Conservation (phyloP, 2,888 invertebrate genomes). For the Perithous albicinctus region DNA sequence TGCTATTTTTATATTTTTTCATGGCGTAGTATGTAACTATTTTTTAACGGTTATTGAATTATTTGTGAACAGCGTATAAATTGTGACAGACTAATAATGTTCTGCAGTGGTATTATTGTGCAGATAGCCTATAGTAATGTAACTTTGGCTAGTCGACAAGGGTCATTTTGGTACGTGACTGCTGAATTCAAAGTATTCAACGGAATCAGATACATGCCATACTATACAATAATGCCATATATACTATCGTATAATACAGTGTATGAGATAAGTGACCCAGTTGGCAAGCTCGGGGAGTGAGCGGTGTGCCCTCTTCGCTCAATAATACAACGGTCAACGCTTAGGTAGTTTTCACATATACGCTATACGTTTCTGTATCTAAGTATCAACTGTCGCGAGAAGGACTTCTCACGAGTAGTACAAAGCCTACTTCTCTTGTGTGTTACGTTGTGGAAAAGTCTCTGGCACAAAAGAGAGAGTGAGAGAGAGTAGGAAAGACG, state of each 20-base stretch:
- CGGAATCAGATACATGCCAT: slow-evolving; percentile 55
- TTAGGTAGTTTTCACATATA: slow-evolving; percentile 23
- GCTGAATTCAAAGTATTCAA: slow-evolving; percentile 50
- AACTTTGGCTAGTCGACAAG: slow-evolving; percentile 41
- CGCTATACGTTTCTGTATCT: slow-evolving; percentile 48
- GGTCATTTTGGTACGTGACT: slow-evolving; percentile 47
- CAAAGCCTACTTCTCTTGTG: slow-evolving; percentile 59
- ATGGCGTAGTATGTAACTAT: too few relatives aligned
- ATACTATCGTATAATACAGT: slow-evolving; percentile 43
- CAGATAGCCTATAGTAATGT: neutral
- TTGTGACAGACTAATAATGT: neutral
- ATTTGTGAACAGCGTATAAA: neutral
- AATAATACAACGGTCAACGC: slow-evolving; percentile 56
- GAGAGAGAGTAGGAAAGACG: neutral
- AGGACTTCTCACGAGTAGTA: slow-evolving; percentile 67
- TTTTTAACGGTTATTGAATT: too few relatives aligned
- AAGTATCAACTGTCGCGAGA: slow-evolving; percentile 67
- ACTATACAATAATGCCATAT: slow-evolving; percentile 20
- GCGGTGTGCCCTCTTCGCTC: slow-evolving; percentile 17
- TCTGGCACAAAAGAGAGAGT: slow-evolving; percentile 29
- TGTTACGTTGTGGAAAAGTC: slow-evolving; percentile 46
- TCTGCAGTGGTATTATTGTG: neutral
- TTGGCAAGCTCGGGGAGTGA: slow-evolving; percentile 52
- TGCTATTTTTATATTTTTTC: too few relatives aligned
- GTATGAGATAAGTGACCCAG: slow-evolving; percentile 61